Conservation (phyloP, 2,113 vertebrate species). For the Lophotis ruficrista region DNA sequence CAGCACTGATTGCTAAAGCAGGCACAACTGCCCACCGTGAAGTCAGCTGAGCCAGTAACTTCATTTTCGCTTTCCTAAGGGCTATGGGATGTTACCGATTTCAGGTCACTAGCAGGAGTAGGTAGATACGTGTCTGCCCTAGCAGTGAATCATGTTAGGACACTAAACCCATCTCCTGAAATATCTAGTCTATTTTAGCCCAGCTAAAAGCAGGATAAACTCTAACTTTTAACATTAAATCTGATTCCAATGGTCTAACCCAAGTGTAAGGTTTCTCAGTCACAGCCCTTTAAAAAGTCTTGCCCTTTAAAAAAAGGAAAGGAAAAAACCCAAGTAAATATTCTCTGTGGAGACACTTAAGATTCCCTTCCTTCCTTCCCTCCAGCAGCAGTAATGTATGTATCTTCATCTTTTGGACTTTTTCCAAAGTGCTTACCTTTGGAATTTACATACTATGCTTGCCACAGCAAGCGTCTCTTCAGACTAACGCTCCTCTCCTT, state of each 20-base stretch:
- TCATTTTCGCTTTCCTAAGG: not conserved
- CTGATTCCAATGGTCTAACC: not conserved
- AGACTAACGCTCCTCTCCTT: not conserved
- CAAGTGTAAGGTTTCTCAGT: not conserved
- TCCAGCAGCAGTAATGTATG: constrained; percentile 32
- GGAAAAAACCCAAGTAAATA: not conserved
- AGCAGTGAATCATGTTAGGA: not conserved
- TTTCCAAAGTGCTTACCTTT: constrained; percentile 55
- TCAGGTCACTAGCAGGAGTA: not conserved
- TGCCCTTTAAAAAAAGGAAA: not conserved
- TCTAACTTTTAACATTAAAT: not conserved
- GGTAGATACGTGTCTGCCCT: not conserved
- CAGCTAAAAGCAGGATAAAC: not conserved
- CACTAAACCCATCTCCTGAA: not conserved
- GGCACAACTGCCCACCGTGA: not conserved
- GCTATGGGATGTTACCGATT: not conserved
- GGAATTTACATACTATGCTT: constrained; percentile 52
- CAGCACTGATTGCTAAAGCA: not conserved
- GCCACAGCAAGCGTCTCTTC: constrained; percentile 54
- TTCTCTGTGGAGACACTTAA: constrained; percentile 29
- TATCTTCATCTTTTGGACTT: constrained; percentile 52
- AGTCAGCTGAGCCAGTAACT: not conserved
- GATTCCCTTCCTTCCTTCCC: constrained; percentile 32
- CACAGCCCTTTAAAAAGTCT: not conserved
- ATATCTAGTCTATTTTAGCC: not conserved